Evolutionary conservation across 2,888 invertebrate species (phyloP), one percentile per base, ranked within the genome.

Genomic region (Eupithecia centaureata): DNA sequence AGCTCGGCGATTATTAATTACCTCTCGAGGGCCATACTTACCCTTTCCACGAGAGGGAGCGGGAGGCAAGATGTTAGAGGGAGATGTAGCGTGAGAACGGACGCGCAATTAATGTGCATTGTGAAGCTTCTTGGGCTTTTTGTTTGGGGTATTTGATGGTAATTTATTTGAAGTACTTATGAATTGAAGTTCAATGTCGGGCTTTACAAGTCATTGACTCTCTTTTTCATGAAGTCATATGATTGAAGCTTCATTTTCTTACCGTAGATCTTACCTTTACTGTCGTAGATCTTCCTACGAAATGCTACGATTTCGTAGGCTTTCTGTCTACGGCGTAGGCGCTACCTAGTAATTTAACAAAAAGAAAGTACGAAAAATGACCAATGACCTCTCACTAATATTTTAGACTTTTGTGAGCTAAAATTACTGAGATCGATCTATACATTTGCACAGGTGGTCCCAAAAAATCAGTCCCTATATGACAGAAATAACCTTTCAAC

Each of bases 1-100:
- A 79, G 78, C 80, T 72, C 77, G 78, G 81, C 82, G 83, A 84
- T 85, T 88, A 88, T 90, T 90, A 89, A 89, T 90, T 86, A 90
- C 84, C 82, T 62, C 81, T 80, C 59, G 30, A 42, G 38, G 15
- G 38, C 79, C 76, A 80, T 81, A 79, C 83, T 81, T 75, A 75
- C 15, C 27, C 65, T 38, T 57, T 67, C 73, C 58, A 57, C 33
- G 57, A 75, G 78, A 85, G 88, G 86, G 88, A 88, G 87, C 63
- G 71, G 76, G 78, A 85, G 86, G 85, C 85, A 88, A 82, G 56
- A 74, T 66, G 63, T 22, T 5, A 42, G 54, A 56, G 58, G 33
- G 57, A 51, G 65, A 57, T 13, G 63, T 64, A 77, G 78, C 86
- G 89, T 88, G 88, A 88, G 89, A 90, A 86, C 68, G 77, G 78